Percentiles rank a stretch among this genome's conserved stretches.
Evolutionary conservation across 2,113 vertebrate species (phyloP).

Genomic region (Corythoichthys haematopterus): DNA sequence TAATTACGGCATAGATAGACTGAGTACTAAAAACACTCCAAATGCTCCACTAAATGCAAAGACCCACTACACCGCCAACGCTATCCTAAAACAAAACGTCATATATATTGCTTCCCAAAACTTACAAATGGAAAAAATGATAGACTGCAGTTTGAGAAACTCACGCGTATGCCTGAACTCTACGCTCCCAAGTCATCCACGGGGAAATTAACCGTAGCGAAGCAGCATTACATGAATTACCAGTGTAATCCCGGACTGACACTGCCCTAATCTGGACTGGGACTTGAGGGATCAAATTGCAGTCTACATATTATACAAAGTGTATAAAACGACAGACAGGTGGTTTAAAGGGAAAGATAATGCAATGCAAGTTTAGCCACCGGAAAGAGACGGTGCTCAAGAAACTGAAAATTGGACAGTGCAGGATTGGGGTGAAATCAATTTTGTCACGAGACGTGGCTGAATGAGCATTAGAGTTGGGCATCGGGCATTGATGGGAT

Average conservation of each 20-base stretch:
- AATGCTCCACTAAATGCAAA: neutral
- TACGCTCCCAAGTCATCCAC: conserved; percentile 45
- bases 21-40: too few relatives aligned
- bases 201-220: conserved; percentile 62
- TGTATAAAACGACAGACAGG: conserved; percentile 35
- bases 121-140: conserved; percentile 38
- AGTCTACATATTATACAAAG: conserved; percentile 48
- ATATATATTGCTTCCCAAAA: conserved; percentile 43
- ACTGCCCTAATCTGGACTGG: conserved; percentile 56
- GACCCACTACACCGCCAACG: neutral
- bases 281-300: conserved; percentile 54
- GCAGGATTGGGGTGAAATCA: too few relatives aligned
- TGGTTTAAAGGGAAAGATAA: too few relatives aligned
- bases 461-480: too few relatives aligned
- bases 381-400: too few relatives aligned
- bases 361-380: too few relatives aligned
- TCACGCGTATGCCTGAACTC: conserved; percentile 29
- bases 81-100: conserved; percentile 31
- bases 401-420: neutral
- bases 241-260: conserved; percentile 59
- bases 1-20: neutral
- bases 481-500: too few relatives aligned
- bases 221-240: conserved; percentile 62
- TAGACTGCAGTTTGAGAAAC: conserved; percentile 43
- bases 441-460: too few relatives aligned